A percentile compares a stretch with the other conserved stretches of the same genome.
Evolutionary conservation across 2,797 vertebrate genomes (phyloP).

Genomic region (Acanthiza pusilla): DNA sequence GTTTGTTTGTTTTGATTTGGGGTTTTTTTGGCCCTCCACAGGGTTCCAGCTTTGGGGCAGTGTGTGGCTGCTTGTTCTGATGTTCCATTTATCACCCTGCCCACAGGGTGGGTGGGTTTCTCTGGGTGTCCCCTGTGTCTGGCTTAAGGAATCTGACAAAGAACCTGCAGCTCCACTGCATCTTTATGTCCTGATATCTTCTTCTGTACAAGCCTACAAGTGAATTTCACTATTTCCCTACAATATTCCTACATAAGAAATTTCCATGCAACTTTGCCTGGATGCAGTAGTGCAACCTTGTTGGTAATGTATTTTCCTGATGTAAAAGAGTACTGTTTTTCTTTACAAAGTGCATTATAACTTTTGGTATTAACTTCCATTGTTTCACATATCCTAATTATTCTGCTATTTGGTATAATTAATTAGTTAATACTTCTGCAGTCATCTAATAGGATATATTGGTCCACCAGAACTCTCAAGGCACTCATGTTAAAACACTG

Average conservation of each 20-base stretch:
- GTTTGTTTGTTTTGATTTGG: not conserved
- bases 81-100: not conserved
- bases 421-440: not conserved
- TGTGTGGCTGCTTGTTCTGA: not conserved
- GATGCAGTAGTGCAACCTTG: not conserved
- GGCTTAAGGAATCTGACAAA: not conserved
- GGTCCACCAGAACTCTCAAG: not conserved
- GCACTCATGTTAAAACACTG: not conserved
- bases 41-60: not conserved
- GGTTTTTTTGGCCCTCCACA: rapidly evolving
- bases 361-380: not conserved
- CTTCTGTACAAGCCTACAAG: not conserved
- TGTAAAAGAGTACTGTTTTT: not conserved
- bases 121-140: not conserved
- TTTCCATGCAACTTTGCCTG: not conserved
- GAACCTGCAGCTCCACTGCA: not conserved
- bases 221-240: not conserved
- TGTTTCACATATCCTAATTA: not conserved
- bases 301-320: not conserved
- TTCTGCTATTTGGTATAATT: not conserved
- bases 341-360: not conserved
- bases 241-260: not conserved
- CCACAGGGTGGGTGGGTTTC: not conserved
- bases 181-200: not conserved
- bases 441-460: not conserved